phyloP scores from a whole-genome alignment of 2,113 vertebrate genomes.

The Vulpes lagopus region DNA sequence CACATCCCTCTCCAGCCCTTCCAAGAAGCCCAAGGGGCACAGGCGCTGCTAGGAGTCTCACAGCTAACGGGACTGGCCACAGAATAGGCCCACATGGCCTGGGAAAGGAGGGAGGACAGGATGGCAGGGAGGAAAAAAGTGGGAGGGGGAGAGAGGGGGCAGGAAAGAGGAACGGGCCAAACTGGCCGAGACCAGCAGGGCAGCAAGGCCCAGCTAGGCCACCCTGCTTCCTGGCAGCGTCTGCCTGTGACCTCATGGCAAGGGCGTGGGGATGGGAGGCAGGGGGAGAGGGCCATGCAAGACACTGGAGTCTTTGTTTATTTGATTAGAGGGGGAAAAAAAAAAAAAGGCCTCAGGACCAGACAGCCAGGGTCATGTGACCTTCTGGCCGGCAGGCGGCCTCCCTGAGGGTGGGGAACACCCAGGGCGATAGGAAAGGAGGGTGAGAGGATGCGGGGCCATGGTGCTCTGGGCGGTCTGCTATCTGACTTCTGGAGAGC shows the following conservation, averaged over 20 bases:
- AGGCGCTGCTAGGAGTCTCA: not conserved
- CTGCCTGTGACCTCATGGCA: conserved; percentile 82
- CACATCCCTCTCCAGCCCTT: not conserved
- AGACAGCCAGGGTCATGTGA: conserved; percentile 79
- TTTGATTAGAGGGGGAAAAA: conserved; percentile 76
- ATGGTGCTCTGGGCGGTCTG: not conserved
- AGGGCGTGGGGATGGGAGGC: conserved; percentile 68
- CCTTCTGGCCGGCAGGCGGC: conserved; percentile 59
- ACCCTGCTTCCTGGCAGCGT: conserved; percentile 80
- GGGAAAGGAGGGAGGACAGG: conserved; percentile 19
- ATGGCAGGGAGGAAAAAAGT: conserved; percentile 35
- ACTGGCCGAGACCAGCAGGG: conserved; percentile 65
- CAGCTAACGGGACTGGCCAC: not conserved
- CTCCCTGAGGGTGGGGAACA: conserved; percentile 66
- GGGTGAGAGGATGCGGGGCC: not conserved
- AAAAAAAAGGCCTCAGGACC: conserved; percentile 76
- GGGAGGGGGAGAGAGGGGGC: conserved; percentile 31
- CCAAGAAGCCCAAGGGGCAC: not conserved
- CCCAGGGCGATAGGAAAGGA: conserved; percentile 66
- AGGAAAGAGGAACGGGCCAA: conserved; percentile 64
- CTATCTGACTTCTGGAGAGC: conserved; percentile 17
- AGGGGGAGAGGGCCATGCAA: conserved; percentile 66
- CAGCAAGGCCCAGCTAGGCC: conserved; percentile 73
- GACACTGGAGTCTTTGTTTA: conserved; percentile 85
- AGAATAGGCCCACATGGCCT: not conserved